These are phyloP conservation scores for Metallyticus violacea DNA, from an alignment of 2,888 invertebrate genomes.

Conservation along the genomic window DNA sequence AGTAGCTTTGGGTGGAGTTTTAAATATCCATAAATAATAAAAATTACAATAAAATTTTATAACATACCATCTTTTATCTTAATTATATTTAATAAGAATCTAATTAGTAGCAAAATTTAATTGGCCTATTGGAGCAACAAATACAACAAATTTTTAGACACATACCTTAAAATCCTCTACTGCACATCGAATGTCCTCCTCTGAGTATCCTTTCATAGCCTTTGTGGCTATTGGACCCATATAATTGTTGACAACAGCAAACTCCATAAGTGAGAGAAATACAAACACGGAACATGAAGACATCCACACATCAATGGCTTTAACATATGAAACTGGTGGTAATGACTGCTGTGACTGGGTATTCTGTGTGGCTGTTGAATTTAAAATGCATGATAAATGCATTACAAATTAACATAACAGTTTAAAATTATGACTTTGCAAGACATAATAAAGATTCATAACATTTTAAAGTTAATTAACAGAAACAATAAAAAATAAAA, in stretches of 20 bases:
- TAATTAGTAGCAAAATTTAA: background rate
- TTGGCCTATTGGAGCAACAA: too few relatives aligned
- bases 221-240: conserved; percentile 84
- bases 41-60: too few relatives aligned
- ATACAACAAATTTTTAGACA: background rate
- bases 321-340: conserved; percentile 89
- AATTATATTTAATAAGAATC: too few relatives aligned
- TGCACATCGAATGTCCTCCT: conserved; percentile 72
- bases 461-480: too few relatives aligned
- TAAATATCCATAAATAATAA: too few relatives aligned
- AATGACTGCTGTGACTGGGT: conserved; percentile 86
- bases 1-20: too few relatives aligned
- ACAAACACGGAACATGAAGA: conserved; percentile 89
- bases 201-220: conserved; percentile 86
- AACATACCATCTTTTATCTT: too few relatives aligned
- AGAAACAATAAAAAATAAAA: too few relatives aligned
- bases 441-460: too few relatives aligned
- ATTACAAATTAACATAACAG: too few relatives aligned
- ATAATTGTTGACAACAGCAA: conserved; percentile 86
- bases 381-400: background rate
- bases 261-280: conserved; percentile 86
- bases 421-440: too few relatives aligned
- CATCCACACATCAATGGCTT: conserved; percentile 93
- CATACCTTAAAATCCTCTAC: conserved; percentile 73
- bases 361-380: conserved; percentile 75